Evolutionary conservation across 2,797 vertebrate genomes (phyloP).

Genomic region (Ambastaia sidthimunki): DNA sequence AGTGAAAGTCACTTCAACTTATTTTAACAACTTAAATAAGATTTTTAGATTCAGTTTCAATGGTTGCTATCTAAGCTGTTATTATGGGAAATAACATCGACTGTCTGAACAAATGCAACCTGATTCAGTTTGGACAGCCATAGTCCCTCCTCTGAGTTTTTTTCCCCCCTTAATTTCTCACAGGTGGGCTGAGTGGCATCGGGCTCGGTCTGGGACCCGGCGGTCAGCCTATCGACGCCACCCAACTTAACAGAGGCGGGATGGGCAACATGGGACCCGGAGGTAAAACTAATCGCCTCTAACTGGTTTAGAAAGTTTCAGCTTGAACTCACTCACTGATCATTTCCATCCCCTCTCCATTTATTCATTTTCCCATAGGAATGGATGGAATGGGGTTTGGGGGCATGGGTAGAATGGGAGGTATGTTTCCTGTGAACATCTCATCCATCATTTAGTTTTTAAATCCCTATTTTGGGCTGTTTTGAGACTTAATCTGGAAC

Average conservation of each 20-base stretch:
- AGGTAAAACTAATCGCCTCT: slow-evolving; percentile 66
- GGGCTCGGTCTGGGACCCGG: slow-evolving; percentile 95
- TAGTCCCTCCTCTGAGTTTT: neutral
- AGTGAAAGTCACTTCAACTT: slow-evolving; percentile 71
- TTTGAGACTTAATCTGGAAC: neutral
- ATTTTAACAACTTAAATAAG: no score
- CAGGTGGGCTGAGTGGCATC: slow-evolving; percentile 95
- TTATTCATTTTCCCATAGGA: slow-evolving; percentile 74
- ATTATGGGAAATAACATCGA: no score
- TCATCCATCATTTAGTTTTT: slow-evolving; percentile 21
- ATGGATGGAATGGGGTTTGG: slow-evolving; percentile 96
- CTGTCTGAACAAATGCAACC: neutral
- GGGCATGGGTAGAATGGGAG: slow-evolving; percentile 95
- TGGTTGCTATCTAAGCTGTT: no score
- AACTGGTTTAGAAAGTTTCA: neutral
- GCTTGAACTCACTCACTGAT: slow-evolving; percentile 12
- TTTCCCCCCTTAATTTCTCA: neutral
- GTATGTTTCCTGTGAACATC: slow-evolving; percentile 71
- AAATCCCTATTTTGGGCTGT: neutral
- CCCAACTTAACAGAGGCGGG: slow-evolving; percentile 88
- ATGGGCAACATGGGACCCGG: slow-evolving; percentile 94
- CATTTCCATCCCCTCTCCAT: slow-evolving; percentile 11
- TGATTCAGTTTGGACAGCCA: neutral
- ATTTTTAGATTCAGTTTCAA: no score
- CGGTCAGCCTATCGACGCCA: slow-evolving; percentile 94